Conservation (phyloP, 2,113 vertebrate genomes). For the Lepisosteus oculatus region DNA sequence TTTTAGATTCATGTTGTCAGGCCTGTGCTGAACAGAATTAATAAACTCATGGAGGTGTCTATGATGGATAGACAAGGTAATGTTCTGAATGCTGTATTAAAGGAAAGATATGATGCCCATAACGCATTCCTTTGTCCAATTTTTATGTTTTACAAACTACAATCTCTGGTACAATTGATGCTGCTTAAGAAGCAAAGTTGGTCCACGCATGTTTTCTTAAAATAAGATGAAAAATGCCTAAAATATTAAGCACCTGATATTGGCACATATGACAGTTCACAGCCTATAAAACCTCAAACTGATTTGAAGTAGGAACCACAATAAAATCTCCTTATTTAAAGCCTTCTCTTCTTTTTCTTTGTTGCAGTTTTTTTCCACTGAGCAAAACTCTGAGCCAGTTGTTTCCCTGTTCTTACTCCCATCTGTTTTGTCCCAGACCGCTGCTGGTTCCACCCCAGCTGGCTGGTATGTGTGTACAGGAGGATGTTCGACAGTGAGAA, state of each 20-base stretch:
- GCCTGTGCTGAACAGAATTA: constrained; percentile 85
- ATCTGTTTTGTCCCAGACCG: constrained; percentile 38
- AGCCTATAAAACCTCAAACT: no score
- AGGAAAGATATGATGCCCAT: no score
- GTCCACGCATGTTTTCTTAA: no score
- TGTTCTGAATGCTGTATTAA: not conserved
- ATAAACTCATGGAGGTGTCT: constrained; percentile 75
- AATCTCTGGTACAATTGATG: no score
- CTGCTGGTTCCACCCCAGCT: constrained; percentile 81
- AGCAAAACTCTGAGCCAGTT: not conserved
- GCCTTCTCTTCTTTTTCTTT: not conserved
- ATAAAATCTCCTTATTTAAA: not conserved
- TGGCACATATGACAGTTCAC: no score
- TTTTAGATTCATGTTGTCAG: constrained; percentile 90
- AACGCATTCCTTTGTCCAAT: not conserved
- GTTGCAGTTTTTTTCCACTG: not conserved
- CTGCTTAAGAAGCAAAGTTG: no score
- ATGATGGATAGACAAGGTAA: constrained; percentile 69
- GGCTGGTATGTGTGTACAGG: constrained; percentile 87
- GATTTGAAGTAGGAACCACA: no score
- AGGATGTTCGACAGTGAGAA: constrained; percentile 96
- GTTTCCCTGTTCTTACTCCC: constrained; percentile 9
- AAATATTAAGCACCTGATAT: no score
- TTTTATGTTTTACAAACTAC: no score
- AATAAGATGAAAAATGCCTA: no score